Evolutionary conservation across 2,113 vertebrate genomes (phyloP).

Genomic region (Apodemus speciosus): DNA sequence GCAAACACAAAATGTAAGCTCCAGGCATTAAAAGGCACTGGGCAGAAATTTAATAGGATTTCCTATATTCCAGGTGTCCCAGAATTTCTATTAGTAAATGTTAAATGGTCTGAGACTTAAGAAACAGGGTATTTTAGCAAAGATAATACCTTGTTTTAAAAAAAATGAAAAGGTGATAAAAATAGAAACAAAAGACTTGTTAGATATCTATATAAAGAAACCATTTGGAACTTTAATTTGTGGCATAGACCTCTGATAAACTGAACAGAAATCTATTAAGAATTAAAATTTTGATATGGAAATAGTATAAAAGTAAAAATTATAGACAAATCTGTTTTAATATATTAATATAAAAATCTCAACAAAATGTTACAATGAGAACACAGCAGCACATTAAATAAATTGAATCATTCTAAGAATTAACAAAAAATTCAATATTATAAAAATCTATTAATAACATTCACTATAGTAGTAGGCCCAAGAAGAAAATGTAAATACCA

Average conservation of each 20-base stretch:
- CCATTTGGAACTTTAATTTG: not conserved
- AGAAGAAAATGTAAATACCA: constrained; percentile 57
- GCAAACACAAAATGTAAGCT: not conserved
- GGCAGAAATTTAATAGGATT: not conserved
- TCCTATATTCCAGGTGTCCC: not conserved
- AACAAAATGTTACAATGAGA: constrained; percentile 61
- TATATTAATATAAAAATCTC: constrained; percentile 28
- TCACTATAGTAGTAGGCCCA: constrained; percentile 64
- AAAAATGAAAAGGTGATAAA: not conserved
- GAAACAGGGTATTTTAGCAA: not conserved
- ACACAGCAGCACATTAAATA: constrained; percentile 35
- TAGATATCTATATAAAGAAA: constrained; percentile 6
- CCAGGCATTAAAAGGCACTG: not conserved
- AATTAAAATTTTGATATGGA: constrained; percentile 56
- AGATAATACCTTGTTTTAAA: not conserved
- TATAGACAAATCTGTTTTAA: constrained; percentile 45
- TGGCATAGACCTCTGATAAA: not conserved
- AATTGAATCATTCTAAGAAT: constrained; percentile 59
- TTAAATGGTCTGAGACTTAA: not conserved
- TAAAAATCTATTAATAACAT: constrained; percentile 68
- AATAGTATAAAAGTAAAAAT: constrained; percentile 53
- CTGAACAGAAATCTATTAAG: constrained; percentile 49
- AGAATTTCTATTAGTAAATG: not conserved
- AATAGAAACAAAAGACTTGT: not conserved
- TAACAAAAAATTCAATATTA: constrained; percentile 67